Evolutionary conservation across 2,797 vertebrate species (phyloP).

Genomic region (Labeo calbasu): DNA sequence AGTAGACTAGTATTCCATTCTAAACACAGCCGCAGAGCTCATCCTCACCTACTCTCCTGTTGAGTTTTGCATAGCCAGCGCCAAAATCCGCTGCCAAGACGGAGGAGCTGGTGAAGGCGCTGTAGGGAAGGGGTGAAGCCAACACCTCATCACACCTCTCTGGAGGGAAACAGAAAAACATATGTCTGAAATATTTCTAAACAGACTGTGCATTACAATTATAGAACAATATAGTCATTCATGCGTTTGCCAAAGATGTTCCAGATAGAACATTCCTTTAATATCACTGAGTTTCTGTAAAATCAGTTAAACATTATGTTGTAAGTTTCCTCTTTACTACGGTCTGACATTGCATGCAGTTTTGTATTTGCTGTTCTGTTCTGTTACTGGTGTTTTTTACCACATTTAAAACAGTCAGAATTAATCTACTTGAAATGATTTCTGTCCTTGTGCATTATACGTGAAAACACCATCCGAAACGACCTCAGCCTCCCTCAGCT

Average conservation of each 20-base stretch:
- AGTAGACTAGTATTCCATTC: not conserved
- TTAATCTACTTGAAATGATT: not conserved
- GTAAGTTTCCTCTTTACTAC: not conserved
- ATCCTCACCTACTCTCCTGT: constrained; percentile 73
- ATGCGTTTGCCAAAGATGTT: not conserved
- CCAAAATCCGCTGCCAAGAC: constrained; percentile 64
- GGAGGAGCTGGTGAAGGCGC: constrained; percentile 76
- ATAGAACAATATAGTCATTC: not conserved
- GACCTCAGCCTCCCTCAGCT: not conserved
- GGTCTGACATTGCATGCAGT: not conserved
- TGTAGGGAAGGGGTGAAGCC: constrained; percentile 77
- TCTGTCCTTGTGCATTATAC: not conserved
- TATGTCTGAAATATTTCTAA: not conserved
- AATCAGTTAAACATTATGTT: not conserved
- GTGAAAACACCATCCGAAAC: not conserved
- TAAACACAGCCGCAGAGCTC: not conserved
- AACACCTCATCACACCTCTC: constrained; percentile 76
- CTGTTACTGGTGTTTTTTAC: not conserved
- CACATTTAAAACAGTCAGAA: not conserved
- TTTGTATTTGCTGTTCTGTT: not conserved
- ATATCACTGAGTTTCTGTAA: not conserved
- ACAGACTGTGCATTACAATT: not conserved
- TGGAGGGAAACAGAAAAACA: constrained; percentile 51
- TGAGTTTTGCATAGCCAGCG: constrained; percentile 79
- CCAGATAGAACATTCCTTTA: not conserved